Evolutionary conservation across 2,797 vertebrate genomes (phyloP).

Genomic region (Prunella strophiata): DNA sequence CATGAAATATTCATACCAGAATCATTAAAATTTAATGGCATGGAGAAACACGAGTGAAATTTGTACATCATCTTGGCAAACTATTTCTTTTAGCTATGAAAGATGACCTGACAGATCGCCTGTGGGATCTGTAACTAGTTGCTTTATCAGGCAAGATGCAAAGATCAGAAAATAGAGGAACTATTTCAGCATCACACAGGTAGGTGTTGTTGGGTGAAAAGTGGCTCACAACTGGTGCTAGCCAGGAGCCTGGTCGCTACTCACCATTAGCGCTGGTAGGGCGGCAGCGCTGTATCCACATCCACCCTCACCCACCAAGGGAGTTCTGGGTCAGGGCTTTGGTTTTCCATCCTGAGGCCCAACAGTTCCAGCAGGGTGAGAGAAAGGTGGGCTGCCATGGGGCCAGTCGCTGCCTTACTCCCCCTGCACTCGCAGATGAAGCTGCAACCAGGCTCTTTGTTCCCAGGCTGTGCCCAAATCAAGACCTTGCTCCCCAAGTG

Average conservation of each 20-base stretch:
- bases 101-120: background rate
- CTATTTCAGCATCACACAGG: background rate
- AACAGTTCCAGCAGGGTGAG: background rate
- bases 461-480: background rate
- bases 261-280: rapidly evolving
- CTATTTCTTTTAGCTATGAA: constrained; percentile 2
- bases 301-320: rapidly evolving
- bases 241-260: rapidly evolving
- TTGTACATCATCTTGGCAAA: background rate
- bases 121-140: background rate
- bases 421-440: rapidly evolving
- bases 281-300: background rate
- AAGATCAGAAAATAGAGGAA: background rate
- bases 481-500: background rate
- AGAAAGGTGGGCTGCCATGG: rapidly evolving
- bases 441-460: background rate
- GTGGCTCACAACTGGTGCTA: rapidly evolving
- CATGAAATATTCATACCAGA: constrained; percentile 52
- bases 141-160: background rate
- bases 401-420: background rate
- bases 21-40: constrained; percentile 52
- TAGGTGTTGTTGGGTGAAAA: background rate
- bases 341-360: background rate
- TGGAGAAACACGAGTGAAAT: background rate
- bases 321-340: background rate